A percentile compares a stretch with the other conserved stretches of the same genome.
These are phyloP conservation scores for Drosophila meridionalis DNA, from an alignment of 2,888 invertebrate genomes.

Conservation along the genomic window DNA sequence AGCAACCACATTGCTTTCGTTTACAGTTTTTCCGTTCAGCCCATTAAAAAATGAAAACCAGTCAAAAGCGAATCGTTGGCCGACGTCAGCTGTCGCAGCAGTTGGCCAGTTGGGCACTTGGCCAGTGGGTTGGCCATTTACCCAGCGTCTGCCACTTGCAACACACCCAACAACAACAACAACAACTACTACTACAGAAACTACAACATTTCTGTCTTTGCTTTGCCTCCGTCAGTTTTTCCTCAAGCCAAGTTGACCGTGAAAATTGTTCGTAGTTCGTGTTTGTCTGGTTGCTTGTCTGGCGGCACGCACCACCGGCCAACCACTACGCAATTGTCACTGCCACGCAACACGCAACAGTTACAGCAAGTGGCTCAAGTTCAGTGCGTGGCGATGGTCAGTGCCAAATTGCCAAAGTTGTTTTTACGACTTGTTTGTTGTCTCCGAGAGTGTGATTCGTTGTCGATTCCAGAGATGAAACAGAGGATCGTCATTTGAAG, in stretches of 20 bases:
- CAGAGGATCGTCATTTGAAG: background rate
- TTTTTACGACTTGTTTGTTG: background rate
- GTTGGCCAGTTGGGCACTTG: conserved; percentile 54
- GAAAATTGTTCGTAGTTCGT: conserved; percentile 50
- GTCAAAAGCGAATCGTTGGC: conserved; percentile 38
- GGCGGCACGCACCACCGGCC: conserved; percentile 46
- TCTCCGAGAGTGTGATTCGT: background rate
- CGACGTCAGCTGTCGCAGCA: conserved; percentile 18
- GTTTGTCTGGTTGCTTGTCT: conserved; percentile 18
- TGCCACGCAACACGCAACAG: conserved; percentile 39
- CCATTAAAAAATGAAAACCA: conserved; percentile 51
- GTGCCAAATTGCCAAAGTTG: conserved; percentile 34
- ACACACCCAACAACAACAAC: conserved; percentile 46
- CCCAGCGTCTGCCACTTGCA: conserved; percentile 67
- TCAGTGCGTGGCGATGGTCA: conserved; percentile 64
- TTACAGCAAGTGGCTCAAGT: conserved; percentile 61
- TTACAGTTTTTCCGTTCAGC: conserved; percentile 55
- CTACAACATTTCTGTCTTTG: conserved; percentile 25
- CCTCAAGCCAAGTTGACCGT: conserved; percentile 62
- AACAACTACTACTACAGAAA: conserved; percentile 24
- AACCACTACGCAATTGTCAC: conserved; percentile 57
- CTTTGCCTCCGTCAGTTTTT: conserved; percentile 54
- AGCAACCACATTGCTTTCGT: conserved; percentile 50
- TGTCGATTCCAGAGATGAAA: conserved; percentile 6
- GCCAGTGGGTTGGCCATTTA: conserved; percentile 54